Evolutionary conservation across 2,888 invertebrate genomes (phyloP).

Genomic region (Stenodera caucasica): DNA sequence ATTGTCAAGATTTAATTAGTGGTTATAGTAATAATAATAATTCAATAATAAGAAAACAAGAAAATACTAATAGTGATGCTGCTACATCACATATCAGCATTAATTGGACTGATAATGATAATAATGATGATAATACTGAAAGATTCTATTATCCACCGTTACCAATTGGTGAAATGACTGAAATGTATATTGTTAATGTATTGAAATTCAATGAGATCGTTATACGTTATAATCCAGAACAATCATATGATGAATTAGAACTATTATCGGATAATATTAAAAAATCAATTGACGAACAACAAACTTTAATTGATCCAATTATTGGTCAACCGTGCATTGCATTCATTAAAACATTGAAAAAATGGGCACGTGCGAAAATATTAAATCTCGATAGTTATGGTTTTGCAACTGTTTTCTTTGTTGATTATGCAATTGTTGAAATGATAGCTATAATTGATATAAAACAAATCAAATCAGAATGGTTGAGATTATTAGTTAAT

Average conservation of each 20-base stretch:
- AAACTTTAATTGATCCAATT: conserved; percentile 50
- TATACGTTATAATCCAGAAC: conserved; percentile 29
- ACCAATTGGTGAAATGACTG: conserved; percentile 25
- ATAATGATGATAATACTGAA: background rate
- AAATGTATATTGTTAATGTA: conserved; percentile 52
- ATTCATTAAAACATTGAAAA: conserved; percentile 57
- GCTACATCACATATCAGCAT: background rate
- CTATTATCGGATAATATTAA: conserved; percentile 60
- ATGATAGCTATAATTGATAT: conserved; percentile 56
- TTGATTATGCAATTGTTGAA: conserved; percentile 75
- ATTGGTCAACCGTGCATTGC: conserved; percentile 63
- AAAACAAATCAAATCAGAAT: conserved; percentile 58
- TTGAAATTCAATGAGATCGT: conserved; percentile 41
- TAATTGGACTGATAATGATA: background rate
- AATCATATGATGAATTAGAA: conserved; percentile 54
- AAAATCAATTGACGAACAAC: conserved; percentile 52
- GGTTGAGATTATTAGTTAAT: conserved; percentile 59
- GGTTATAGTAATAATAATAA: conserved; percentile 24
- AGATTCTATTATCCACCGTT: conserved; percentile 7
- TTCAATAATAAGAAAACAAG: too few species aligned
- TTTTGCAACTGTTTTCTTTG: conserved; percentile 65
- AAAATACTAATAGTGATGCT: background rate
- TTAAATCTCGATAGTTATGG: conserved; percentile 54
- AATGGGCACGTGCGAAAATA: conserved; percentile 75
- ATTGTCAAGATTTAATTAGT: conserved; percentile 40